Percentiles rank a stretch among this genome's conserved stretches.
Evolutionary conservation across 2,888 invertebrate genomes (phyloP).

Genomic region (Oithona nana): DNA sequence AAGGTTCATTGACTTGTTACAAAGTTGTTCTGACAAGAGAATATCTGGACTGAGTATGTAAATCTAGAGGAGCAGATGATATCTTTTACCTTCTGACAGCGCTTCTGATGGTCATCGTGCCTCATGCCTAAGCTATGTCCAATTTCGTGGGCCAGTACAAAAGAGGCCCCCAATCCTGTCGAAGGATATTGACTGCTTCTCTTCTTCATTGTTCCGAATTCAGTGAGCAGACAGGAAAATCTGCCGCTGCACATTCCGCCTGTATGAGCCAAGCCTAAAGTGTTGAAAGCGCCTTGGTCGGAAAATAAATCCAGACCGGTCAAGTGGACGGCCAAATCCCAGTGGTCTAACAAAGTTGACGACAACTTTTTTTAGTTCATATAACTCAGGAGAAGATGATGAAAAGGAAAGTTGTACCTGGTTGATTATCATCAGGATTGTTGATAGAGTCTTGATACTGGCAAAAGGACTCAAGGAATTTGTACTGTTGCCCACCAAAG

Average conservation of each 20-base stretch:
- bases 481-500: neutral
- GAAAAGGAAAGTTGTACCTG: too few relatives aligned
- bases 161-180: neutral
- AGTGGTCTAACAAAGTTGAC: too few relatives aligned
- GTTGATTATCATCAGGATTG: slow-evolving; percentile 41
- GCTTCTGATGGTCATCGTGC: slow-evolving; percentile 31
- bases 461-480: neutral
- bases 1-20: too few relatives aligned
- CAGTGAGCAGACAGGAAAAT: neutral
- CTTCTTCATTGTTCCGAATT: neutral
- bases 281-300: slow-evolving; percentile 23
- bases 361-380: too few relatives aligned
- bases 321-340: slow-evolving; percentile 57
- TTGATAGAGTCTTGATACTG: neutral
- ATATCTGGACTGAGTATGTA: too few relatives aligned
- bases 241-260: slow-evolving; percentile 48
- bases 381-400: too few relatives aligned
- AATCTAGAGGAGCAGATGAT: too few relatives aligned
- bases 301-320: slow-evolving; percentile 46
- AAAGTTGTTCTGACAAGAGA: too few relatives aligned
- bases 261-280: neutral
- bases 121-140: neutral
- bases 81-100: too few relatives aligned
- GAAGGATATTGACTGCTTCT: neutral
- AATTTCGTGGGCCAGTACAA: slow-evolving; percentile 1